Conservation (phyloP, 2,113 vertebrate species). For the Rhinogobius similis region DNA sequence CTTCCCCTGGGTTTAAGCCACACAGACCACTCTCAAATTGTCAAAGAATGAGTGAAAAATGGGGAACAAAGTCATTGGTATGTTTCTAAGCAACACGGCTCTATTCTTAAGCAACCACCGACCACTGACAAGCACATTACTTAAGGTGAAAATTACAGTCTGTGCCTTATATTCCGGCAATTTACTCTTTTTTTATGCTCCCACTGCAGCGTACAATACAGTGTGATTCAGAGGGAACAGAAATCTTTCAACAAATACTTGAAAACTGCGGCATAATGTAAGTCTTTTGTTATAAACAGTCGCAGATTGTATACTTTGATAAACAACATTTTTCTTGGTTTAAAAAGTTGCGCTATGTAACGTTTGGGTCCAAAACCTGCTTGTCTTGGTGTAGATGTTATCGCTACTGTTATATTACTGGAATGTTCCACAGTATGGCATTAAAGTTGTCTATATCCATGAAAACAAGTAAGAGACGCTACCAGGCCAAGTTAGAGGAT, state of each 20-base stretch:
- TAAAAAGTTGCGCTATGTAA: no score
- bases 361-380: no score
- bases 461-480: no score
- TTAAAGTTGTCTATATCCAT: no score
- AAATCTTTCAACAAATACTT: slow-evolving; percentile 9
- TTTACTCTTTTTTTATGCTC: slow-evolving; percentile 33
- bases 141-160: slow-evolving; percentile 56
- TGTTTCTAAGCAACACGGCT: slow-evolving; percentile 56
- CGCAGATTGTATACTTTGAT: background rate
- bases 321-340: no score
- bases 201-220: slow-evolving; percentile 22
- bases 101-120: slow-evolving; percentile 39
- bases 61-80: slow-evolving; percentile 18
- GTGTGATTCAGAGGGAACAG: slow-evolving; percentile 25
- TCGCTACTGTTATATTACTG: no score
- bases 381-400: no score
- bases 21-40: slow-evolving; percentile 14
- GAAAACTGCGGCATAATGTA: background rate
- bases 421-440: no score
- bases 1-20: slow-evolving; percentile 7
- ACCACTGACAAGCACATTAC: slow-evolving; percentile 46
- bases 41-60: slow-evolving; percentile 2
- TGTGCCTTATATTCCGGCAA: slow-evolving; percentile 39
- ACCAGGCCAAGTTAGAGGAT: no score
- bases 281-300: background rate